These are phyloP conservation scores for Lepidonotus clava DNA, from an alignment of 2,888 invertebrate species.

Conservation along the genomic window DNA sequence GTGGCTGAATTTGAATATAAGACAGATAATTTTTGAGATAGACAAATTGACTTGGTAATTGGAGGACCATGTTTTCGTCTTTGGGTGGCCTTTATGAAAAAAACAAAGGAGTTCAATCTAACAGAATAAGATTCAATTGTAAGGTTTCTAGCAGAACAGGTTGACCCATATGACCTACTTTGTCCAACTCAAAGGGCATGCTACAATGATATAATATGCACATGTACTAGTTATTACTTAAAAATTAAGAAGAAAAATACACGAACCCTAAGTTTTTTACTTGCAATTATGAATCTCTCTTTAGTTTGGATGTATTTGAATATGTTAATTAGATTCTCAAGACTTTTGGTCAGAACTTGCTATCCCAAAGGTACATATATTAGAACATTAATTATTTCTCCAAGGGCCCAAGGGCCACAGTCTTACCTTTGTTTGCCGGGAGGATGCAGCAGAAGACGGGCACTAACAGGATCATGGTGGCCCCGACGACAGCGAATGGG, in stretches of 20 bases:
- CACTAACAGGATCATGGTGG: conserved; percentile 83
- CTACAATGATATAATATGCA: too few species aligned
- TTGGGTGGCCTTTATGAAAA: background rate
- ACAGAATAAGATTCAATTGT: background rate
- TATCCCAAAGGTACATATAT: background rate
- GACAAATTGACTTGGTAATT: background rate
- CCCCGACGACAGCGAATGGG: conserved; percentile 88
- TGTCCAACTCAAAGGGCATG: too few species aligned
- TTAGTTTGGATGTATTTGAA: background rate
- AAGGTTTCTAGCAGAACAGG: background rate
- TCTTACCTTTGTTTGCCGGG: conserved; percentile 51
- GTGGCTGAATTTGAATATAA: too few species aligned
- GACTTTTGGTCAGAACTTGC: background rate
- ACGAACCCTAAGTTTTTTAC: background rate
- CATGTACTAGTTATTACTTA: background rate
- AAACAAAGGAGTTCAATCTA: background rate
- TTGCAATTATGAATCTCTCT: background rate
- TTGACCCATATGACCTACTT: too few species aligned
- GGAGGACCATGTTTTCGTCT: background rate
- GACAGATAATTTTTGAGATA: too few species aligned
- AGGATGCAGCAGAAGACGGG: conserved; percentile 50
- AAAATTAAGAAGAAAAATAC: background rate
- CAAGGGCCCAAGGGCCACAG: background rate
- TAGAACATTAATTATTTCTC: background rate
- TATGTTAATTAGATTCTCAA: background rate